These are phyloP conservation scores for Ambastaia sidthimunki DNA, from an alignment of 2,797 vertebrate genomes.

Conservation along the genomic window DNA sequence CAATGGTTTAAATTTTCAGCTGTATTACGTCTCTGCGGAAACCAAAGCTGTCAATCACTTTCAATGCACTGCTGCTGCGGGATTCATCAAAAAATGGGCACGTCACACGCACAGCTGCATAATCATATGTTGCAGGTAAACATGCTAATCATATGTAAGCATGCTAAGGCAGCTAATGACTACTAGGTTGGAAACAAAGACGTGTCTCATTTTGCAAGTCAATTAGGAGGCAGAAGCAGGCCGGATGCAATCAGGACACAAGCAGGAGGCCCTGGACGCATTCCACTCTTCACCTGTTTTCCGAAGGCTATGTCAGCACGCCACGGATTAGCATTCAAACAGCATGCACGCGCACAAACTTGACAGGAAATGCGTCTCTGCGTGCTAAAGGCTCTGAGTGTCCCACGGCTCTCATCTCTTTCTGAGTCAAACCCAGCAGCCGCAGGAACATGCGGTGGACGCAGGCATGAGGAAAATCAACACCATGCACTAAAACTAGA, in stretches of 20 bases:
- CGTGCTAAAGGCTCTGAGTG: not conserved
- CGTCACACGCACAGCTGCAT: not conserved
- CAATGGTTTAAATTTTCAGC: not conserved
- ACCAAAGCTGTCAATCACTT: slow-evolving; percentile 2
- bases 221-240: slow-evolving; percentile 30
- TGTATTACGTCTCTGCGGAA: not conserved
- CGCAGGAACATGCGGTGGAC: not conserved
- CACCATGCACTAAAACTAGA: not conserved
- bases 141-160: slow-evolving; percentile 3
- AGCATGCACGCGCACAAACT: slow-evolving; percentile 1
- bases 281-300: slow-evolving; percentile 18
- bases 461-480: not conserved
- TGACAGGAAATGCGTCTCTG: not conserved
- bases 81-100: not conserved
- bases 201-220: slow-evolving; percentile 30
- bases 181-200: slow-evolving; percentile 28
- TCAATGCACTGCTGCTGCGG: not conserved
- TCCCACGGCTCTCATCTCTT: not conserved
- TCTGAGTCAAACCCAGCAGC: not conserved
- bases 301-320: not conserved
- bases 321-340: slow-evolving; percentile 28
- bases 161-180: slow-evolving; percentile 19
- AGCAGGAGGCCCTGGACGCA: not conserved
- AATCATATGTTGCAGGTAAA: slow-evolving; percentile 5
- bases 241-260: slow-evolving; percentile 29